A percentile compares a stretch with the other conserved stretches of the same genome.
phyloP scores from a whole-genome alignment of 1,140 invertebrate genomes.

The Orussus abietinus region DNA sequence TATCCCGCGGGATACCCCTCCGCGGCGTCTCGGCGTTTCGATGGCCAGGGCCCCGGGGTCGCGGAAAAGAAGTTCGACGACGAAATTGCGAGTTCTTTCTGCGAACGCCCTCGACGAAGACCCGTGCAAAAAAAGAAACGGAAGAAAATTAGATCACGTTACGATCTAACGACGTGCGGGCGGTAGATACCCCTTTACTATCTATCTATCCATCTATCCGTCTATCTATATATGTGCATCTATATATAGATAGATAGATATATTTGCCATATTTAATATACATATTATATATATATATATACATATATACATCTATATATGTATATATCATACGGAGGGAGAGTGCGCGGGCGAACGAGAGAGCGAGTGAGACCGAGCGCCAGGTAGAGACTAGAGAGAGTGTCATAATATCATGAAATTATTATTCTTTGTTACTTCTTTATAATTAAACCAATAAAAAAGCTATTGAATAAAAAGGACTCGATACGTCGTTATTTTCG shows the following conservation, averaged over 20 bases:
- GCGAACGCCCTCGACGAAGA: no score
- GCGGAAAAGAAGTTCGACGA: no score
- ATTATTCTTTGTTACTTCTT: slow-evolving; percentile 55
- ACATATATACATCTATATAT: slow-evolving; percentile 15
- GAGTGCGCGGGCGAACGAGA: slow-evolving; percentile 22
- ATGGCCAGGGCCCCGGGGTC: no score
- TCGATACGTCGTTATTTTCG: no score
- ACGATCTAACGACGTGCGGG: slow-evolving; percentile 20
- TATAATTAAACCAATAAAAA: slow-evolving; percentile 55
- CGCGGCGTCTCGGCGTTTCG: no score
- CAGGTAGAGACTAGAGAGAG: no score
- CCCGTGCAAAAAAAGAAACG: no score
- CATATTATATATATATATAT: slow-evolving; percentile 29
- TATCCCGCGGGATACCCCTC: no score
- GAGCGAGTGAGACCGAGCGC: no score
- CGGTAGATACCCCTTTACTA: slow-evolving; percentile 28
- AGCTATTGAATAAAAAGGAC: slow-evolving; percentile 49
- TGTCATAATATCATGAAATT: slow-evolving; percentile 50
- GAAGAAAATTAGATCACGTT: no score
- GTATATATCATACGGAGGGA: slow-evolving; percentile 22
- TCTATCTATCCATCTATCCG: slow-evolving; percentile 14
- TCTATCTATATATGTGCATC: slow-evolving; percentile 40
- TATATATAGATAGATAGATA: slow-evolving; percentile 44
- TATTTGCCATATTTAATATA: slow-evolving; percentile 28
- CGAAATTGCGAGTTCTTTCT: no score